These are phyloP conservation scores for Engystomops pustulosus DNA, from an alignment of 2,113 vertebrate genomes.

Conservation along the genomic window DNA sequence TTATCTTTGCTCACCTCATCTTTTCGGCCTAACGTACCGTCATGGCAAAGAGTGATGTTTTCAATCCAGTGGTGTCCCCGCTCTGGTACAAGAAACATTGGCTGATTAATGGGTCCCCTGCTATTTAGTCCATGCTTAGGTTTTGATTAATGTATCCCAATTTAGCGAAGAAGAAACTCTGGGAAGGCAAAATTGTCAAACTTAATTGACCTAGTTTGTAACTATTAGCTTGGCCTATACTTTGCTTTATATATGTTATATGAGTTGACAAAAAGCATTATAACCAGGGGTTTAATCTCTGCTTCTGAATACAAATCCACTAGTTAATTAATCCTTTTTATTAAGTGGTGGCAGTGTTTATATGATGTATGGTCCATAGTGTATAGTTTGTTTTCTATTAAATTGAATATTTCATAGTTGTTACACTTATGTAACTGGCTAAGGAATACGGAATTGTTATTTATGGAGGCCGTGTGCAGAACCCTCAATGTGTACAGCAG, in stretches of 20 bases:
- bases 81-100: constrained; percentile 23
- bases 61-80: constrained; percentile 36
- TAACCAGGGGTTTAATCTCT: constrained; percentile 7
- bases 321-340: constrained; percentile 13
- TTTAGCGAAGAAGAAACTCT: constrained; percentile 31
- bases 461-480: neutral
- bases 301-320: neutral
- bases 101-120: constrained; percentile 40
- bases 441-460: neutral
- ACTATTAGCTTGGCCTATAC: constrained; percentile 38
- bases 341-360: neutral
- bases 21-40: constrained; percentile 24
- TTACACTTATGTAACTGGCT: neutral
- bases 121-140: constrained; percentile 34
- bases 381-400: constrained; percentile 17
- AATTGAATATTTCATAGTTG: constrained; percentile 1
- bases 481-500: neutral
- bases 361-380: neutral
- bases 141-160: constrained; percentile 44
- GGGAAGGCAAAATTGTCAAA: constrained; percentile 39
- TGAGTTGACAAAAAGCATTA: constrained; percentile 17
- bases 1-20: constrained; percentile 51
- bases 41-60: constrained; percentile 50
- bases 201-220: constrained; percentile 50
- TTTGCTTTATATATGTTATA: constrained; percentile 33